phyloP scores from a whole-genome alignment of 2,888 invertebrate species.

The Plutella xylostella region DNA sequence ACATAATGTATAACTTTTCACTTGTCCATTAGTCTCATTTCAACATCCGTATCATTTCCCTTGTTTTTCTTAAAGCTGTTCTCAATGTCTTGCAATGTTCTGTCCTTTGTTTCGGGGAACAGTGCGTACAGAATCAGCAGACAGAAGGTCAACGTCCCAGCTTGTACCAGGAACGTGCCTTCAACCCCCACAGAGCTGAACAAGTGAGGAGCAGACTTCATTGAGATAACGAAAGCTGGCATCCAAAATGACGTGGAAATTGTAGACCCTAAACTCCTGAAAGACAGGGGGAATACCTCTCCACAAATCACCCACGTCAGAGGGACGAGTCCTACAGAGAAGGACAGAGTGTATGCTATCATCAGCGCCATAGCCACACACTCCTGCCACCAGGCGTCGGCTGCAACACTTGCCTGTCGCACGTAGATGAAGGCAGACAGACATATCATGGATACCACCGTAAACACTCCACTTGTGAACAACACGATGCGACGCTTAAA shows the following conservation, averaged over 20 bases:
- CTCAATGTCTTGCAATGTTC: slow-evolving; percentile 57
- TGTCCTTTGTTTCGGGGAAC: slow-evolving; percentile 57
- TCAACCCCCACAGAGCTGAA: slow-evolving; percentile 55
- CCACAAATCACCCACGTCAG: slow-evolving; percentile 63
- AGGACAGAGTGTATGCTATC: slow-evolving; percentile 49
- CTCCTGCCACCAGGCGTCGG: slow-evolving; percentile 39
- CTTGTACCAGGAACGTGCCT: slow-evolving; percentile 56
- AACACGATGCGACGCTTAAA: slow-evolving; percentile 49
- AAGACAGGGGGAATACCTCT: slow-evolving; percentile 57
- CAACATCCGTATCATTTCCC: slow-evolving; percentile 39
- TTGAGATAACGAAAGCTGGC: slow-evolving; percentile 52
- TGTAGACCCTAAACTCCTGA: slow-evolving; percentile 57
- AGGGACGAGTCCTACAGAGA: slow-evolving; percentile 57
- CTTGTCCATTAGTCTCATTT: slow-evolving; percentile 43
- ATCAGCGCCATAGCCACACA: slow-evolving; percentile 49
- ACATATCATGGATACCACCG: slow-evolving; percentile 41
- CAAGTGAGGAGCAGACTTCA: slow-evolving; percentile 59
- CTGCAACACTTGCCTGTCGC: slow-evolving; percentile 37
- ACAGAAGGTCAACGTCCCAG: slow-evolving; percentile 42
- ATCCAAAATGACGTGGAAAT: slow-evolving; percentile 57
- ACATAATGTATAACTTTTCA: slow-evolving; percentile 25
- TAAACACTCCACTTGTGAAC: slow-evolving; percentile 49
- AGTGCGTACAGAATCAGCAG: slow-evolving; percentile 42
- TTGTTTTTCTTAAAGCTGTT: slow-evolving; percentile 52
- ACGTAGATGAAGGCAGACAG: slow-evolving; percentile 53